Evolutionary conservation across 2,113 vertebrate species (phyloP).

Genomic region (Dermatemys mawii): DNA sequence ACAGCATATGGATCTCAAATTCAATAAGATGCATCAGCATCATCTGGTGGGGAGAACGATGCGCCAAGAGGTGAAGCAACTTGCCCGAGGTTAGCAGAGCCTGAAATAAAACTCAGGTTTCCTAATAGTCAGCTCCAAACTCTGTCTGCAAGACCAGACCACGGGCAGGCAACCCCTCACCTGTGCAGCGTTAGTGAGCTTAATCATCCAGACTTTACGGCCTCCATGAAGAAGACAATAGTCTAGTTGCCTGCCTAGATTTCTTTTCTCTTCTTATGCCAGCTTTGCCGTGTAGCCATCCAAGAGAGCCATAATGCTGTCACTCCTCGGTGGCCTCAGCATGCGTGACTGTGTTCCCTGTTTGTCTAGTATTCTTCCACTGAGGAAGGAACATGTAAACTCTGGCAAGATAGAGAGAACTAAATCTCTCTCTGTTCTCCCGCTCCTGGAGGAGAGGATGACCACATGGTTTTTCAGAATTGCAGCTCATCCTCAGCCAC

Average conservation of each 20-base stretch:
- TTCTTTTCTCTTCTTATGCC: background rate
- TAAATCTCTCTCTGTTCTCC: background rate
- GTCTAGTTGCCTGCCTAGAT: background rate
- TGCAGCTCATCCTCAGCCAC: background rate
- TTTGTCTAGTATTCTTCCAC: conserved; percentile 1
- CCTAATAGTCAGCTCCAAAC: conserved; percentile 15
- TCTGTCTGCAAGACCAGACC: conserved; percentile 20
- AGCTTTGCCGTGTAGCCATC: background rate
- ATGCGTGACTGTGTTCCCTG: background rate
- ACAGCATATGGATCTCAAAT: background rate
- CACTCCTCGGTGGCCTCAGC: background rate
- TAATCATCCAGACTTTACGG: conserved; percentile 13
- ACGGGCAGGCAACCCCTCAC: background rate
- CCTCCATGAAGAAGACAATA: background rate
- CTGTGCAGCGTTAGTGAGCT: conserved; percentile 34
- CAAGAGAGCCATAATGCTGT: background rate
- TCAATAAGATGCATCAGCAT: background rate
- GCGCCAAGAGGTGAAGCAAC: background rate
- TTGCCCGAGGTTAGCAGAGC: background rate
- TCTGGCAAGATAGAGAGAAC: background rate
- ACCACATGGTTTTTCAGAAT: background rate
- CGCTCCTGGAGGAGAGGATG: background rate
- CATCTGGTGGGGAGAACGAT: background rate
- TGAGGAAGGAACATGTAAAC: background rate
- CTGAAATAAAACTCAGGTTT: background rate